Percentiles rank a stretch among this genome's conserved stretches.
These are phyloP conservation scores for Umimayanthus kanabou DNA, from an alignment of 92 coral and sea anemone species.

Conservation along the genomic window DNA sequence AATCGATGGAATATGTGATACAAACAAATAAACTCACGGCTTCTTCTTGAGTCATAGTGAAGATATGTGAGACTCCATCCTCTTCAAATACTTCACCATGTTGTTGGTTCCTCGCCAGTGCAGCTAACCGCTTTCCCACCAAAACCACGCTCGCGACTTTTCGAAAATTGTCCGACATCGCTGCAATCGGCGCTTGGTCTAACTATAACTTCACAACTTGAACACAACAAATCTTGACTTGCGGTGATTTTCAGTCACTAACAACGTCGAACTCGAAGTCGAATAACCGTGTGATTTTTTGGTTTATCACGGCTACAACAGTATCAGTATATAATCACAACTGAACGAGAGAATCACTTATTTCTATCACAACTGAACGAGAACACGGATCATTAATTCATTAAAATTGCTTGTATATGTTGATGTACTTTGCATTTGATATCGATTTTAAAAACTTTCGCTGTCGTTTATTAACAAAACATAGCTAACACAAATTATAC, in stretches of 20 bases:
- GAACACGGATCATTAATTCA: conserved; percentile 9
- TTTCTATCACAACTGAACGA: background rate
- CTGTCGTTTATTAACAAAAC: conserved; percentile 7
- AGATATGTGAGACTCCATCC: conserved; percentile 35
- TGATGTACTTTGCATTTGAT: background rate
- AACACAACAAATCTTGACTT: conserved; percentile 17
- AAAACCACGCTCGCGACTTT: conserved; percentile 37
- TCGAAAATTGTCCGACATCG: conserved; percentile 36
- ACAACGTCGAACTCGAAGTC: background rate
- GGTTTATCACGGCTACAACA: background rate
- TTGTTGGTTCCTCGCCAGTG: conserved; percentile 22
- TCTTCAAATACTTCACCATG: conserved; percentile 40
- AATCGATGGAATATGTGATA: background rate
- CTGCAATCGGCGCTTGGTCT: background rate
- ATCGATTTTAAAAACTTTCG: background rate
- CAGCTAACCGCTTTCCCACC: conserved; percentile 35
- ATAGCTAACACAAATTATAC: background rate
- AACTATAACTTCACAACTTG: background rate
- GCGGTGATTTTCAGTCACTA: background rate
- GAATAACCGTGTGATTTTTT: background rate
- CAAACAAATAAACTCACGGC: conserved; percentile 14
- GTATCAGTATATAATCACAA: background rate
- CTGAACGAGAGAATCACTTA: background rate
- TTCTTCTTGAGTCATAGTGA: conserved; percentile 33
- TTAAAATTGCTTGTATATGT: conserved; percentile 2